Base-by-base conservation (phyloP, 2,113 vertebrate species). In the Channa argus region DNA sequence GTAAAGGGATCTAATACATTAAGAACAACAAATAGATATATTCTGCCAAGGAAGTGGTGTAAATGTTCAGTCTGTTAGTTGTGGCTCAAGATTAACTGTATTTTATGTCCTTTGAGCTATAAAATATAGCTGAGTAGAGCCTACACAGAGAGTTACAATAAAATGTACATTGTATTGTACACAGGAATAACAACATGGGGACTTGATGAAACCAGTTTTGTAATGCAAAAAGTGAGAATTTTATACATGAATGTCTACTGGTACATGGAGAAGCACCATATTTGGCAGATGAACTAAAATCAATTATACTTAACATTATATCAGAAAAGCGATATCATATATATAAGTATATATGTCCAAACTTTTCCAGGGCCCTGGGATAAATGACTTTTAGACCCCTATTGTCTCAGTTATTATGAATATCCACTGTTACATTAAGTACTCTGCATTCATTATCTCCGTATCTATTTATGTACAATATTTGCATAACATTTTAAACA, bases 161-260 rank as follows among this genome's bases (percentile, higher is more conserved):
- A n/a, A 60, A 9, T 36, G 24, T 56, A 24, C 41, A 43, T 15
- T 55, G 49, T 66, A n/a, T 43, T 46, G 9, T 13, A 74, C 33
- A 44, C 71, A 51, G 66, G 46, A 62, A 49, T 60, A 66, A 52
- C 54, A 80, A 63, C n/a, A 33, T 65, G 45, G 62, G 14, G 47
- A 71, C 14, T 43, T 37, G 9, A 73, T 34, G n/a, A 49, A 41
- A 10, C 10, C 37, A 50, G 59, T 65, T 80, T 72, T 13, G 41
- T 52, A 59, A 56, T 7, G 44, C 51, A 77, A 50, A 37, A 46
- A 39, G n/a, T 49, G 15, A 39, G 10, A 24, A 24, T 24, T 24
- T 24, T 24, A 24, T 24, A 24, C 24, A 24, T 24, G 24, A 24
- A 24, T 24, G 24, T 24, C 24, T 24, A 24, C 24, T 24, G 24